Evolutionary conservation across 2,888 invertebrate genomes (phyloP), one percentile per base, ranked within the genome.

Genomic region (Acleris sparsana): DNA sequence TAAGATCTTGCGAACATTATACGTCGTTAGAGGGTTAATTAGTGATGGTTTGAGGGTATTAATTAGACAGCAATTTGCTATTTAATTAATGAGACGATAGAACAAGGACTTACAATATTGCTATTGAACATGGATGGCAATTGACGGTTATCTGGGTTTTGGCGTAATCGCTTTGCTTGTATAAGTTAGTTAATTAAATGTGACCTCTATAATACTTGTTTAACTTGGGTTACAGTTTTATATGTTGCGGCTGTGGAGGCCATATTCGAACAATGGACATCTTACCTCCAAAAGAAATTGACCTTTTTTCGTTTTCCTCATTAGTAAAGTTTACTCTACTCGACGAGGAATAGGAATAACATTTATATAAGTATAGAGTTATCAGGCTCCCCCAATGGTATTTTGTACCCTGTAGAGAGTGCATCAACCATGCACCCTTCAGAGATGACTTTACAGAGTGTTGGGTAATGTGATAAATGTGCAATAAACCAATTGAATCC

Each of bases 381-480:
- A 75, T 80, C 75, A 77, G 72, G 77, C 69, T 73, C 71, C 80
- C 65, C 73, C 69, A 73, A 69, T 70, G 71, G 70, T 67, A 62
- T 69, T 63, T 69, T 76, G 74, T 75, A 67, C 39, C 71, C 69
- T 71, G 33, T 9, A 9, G 70, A 73, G 71, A 82, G 80, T 82
- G 79, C 85, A 89, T 89, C 83, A 87, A 74, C 70, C 77, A 90
- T 90, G 88, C 89, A 90, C 91, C 90, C 90, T 79, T 79, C 74
- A 70, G 63, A 65, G 68, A 76, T 76, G 75, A 75, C 74, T 84
- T 81, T 80, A 79, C 80, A 80, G 78, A 80, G 80, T 82, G 81
- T 78, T 81, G 74, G 73, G 72, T 76, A 72, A 75, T 73, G 79
- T 84, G 84, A 85, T 85, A 77, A 80, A 87, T 86, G 80, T 73